Evolutionary conservation across 2,888 invertebrate genomes (phyloP), one percentile per base, ranked within the genome.

Genomic region (Ichneumon xanthorius): DNA sequence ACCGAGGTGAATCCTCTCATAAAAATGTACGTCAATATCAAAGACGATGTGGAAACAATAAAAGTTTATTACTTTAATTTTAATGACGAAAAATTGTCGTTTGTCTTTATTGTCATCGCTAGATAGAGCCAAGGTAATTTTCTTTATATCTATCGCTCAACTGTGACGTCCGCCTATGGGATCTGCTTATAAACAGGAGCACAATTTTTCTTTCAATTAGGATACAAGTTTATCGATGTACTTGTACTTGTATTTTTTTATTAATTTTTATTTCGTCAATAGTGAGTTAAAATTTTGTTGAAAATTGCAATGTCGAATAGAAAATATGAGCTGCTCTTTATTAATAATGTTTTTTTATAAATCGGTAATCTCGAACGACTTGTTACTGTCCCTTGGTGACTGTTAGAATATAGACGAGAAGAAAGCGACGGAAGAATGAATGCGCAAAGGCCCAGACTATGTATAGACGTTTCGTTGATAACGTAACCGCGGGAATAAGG

Each of bases 401-500:
- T 14, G 14, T 26, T 11, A 26, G 3, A 26, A 26, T 4, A 11
- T 22, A 58, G 33, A 61, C 30, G 61, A 3, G n/a, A 65, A 72
- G 19, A 72, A 19, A 71, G 30, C 22, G 61, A 50, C 72, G 78
- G 80, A 80, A 67, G 84, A 80, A 88, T 87, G 87, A 87, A 89
- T 85, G 84, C 84, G 79, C 78, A 82, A 87, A 80, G 84, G 84
- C 55, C 58, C 16, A 16, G 26, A n/a, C 9, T 45, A 45, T 80
- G 61, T 73, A 76, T 58, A 55, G 73, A 88, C 88, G 86, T 87
- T 87, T 85, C 88, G 88, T 88, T 89, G 89, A 90, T 90, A 90
- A 89, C 91, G 90, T 91, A 91, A 92, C 92, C 92, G 90, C 92
- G 89, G 90, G 90, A 91, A 92, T 91, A 91, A 93, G 92, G 92